These are phyloP conservation scores for Oceanodroma tethys DNA, from an alignment of 2,113 vertebrate species.

Conservation along the genomic window DNA sequence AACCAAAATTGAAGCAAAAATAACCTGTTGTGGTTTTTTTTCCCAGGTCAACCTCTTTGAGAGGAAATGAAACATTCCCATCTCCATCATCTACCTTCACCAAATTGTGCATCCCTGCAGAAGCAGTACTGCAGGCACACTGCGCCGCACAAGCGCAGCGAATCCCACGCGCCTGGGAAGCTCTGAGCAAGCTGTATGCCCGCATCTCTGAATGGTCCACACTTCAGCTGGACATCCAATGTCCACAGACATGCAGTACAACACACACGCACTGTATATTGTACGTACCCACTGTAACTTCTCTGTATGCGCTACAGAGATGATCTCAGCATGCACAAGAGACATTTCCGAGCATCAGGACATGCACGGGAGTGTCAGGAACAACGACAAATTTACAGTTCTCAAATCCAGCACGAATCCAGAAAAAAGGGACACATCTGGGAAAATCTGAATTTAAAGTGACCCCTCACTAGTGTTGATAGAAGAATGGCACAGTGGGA, in stretches of 20 bases:
- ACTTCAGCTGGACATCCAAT: neutral
- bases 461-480: neutral
- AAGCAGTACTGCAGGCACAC: neutral
- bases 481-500: neutral
- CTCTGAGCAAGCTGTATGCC: neutral
- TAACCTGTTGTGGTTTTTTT: neutral
- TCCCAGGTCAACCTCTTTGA: neutral
- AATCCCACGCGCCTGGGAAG: neutral
- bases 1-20: neutral
- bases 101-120: neutral
- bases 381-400: neutral
- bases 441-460: neutral
- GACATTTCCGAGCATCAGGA: neutral
- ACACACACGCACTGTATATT: neutral
- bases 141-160: rapidly evolving
- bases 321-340: neutral
- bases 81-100: neutral
- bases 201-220: neutral
- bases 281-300: rapidly evolving
- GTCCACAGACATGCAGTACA: neutral
- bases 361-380: neutral
- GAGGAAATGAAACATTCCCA: neutral
- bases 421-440: neutral
- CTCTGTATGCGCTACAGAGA: neutral
- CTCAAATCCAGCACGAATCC: neutral